Conservation (phyloP, 2,888 invertebrate species). For the Dusona sp. region DNA sequence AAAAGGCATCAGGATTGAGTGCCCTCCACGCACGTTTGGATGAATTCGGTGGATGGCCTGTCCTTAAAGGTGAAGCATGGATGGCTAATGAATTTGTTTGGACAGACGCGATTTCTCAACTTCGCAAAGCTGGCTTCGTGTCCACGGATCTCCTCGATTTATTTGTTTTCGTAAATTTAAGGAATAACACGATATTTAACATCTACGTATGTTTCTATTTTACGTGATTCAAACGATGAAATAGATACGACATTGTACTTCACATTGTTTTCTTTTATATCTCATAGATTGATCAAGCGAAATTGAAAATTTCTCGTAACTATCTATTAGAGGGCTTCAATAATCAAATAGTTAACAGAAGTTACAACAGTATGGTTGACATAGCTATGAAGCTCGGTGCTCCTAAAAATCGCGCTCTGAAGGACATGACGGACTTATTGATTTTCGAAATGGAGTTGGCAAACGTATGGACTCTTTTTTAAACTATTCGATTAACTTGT, state of each 20-base stretch:
- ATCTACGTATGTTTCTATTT: background rate
- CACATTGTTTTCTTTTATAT: background rate
- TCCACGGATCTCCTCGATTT: constrained; percentile 92
- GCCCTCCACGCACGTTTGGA: constrained; percentile 91
- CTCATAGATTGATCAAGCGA: constrained; percentile 93
- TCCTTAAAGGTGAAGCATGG: constrained; percentile 92
- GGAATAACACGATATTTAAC: background rate
- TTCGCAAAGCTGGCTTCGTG: constrained; percentile 89
- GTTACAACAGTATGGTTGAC: constrained; percentile 8
- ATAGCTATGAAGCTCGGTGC: constrained; percentile 2
- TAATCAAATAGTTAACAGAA: background rate
- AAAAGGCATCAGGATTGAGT: constrained; percentile 89
- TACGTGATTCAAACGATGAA: background rate
- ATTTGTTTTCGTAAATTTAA: constrained; percentile 93
- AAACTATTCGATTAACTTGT: background rate
- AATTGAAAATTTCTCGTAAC: constrained; percentile 93
- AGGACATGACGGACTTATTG: background rate
- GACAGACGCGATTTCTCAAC: constrained; percentile 93
- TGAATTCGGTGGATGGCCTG: constrained; percentile 96
- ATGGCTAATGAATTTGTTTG: constrained; percentile 90
- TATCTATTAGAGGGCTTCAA: constrained; percentile 86
- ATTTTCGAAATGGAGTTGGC: background rate
- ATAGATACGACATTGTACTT: background rate
- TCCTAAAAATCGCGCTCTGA: background rate
- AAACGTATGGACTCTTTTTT: background rate